Evolutionary conservation across 2,113 vertebrate species (phyloP).

Genomic region (Ceuthmochares aereus): DNA sequence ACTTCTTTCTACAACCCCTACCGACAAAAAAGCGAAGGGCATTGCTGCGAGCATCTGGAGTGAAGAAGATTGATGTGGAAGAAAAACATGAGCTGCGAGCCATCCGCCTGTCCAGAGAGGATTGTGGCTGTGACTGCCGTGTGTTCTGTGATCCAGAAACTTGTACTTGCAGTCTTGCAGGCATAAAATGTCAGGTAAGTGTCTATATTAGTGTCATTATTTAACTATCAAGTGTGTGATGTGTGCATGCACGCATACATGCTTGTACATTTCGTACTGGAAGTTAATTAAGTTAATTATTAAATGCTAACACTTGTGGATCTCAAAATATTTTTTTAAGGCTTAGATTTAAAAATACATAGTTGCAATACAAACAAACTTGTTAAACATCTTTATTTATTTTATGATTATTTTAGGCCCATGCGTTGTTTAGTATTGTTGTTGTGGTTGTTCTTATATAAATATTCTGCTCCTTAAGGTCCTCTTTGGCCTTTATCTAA

Average conservation of each 20-base stretch:
- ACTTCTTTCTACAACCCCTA: conserved; percentile 97
- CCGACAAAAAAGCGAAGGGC: conserved; percentile 95
- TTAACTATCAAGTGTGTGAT: neutral
- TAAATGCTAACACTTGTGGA: neutral
- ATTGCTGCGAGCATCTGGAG: conserved; percentile 90
- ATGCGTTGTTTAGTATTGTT: neutral
- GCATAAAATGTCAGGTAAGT: conserved; percentile 98
- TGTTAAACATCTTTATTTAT: neutral
- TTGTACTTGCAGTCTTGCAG: conserved; percentile 95
- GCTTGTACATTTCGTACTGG: accelerated
- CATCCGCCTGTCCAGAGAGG: conserved; percentile 94
- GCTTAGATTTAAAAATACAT: neutral
- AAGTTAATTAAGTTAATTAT: neutral
- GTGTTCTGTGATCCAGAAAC: conserved; percentile 97
- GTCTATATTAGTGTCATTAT: neutral
- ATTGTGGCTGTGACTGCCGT: conserved; percentile 96
- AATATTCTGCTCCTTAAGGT: neutral
- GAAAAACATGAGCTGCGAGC: conserved; percentile 95
- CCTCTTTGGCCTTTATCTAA: neutral
- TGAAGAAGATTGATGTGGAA: conserved; percentile 97
- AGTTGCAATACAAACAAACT: neutral
- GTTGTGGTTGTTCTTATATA: neutral
- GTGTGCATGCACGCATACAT: accelerated
- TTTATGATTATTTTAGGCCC: neutral
- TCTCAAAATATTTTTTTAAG: neutral